Base-by-base conservation (phyloP, 2,888 invertebrate genomes). In the Meganola albula region DNA sequence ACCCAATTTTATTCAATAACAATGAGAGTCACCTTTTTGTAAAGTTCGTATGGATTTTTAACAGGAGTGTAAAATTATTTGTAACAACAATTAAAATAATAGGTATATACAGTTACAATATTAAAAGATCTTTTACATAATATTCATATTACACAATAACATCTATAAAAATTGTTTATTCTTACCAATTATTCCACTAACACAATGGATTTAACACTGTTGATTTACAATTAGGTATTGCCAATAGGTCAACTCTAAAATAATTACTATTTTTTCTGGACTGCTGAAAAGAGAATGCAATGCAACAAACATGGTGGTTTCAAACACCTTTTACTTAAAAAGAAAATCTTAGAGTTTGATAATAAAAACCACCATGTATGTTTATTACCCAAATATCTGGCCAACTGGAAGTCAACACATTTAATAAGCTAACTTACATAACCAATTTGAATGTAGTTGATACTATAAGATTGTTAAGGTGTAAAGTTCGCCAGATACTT, bases 111-210 rank as follows among this genome's bases (percentile, higher is more conserved):
- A n/a, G n/a, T n/a, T n/a, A n/a, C n/a, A 16, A 16, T 16, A 16
- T 16, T 6, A 16, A 16, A 5, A 6, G 34, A 38, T 40, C 31
- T 50, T 44, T 33, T 40, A 27, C 37, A 27, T 30, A 25, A 41
- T 31, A 53, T n/a, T n/a, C n/a, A n/a, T n/a, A n/a, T n/a, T n/a
- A n/a, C n/a, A n/a, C n/a, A n/a, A n/a, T 53, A 61, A 67, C 58
- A 64, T 63, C 61, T 58, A 72, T 60, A 72, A 67, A 70, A 65
- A 70, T 63, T 58, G 60, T 58, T 46, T 40, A 48, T 54, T 74
- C 78, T 79, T 79, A 79, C 78, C 78, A 70, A 77, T 65, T 52
- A 53, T 55, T 46, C 73, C 72, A 66, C 54, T 60, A 64, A 64
- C 38, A 58, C 57, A 63, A 60, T 63, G 60, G 34, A 46, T 58